A percentile compares a stretch with the other conserved stretches of the same genome.
phyloP scores from a whole-genome alignment of 1,140 invertebrate species.

The Drosophila azteca region DNA sequence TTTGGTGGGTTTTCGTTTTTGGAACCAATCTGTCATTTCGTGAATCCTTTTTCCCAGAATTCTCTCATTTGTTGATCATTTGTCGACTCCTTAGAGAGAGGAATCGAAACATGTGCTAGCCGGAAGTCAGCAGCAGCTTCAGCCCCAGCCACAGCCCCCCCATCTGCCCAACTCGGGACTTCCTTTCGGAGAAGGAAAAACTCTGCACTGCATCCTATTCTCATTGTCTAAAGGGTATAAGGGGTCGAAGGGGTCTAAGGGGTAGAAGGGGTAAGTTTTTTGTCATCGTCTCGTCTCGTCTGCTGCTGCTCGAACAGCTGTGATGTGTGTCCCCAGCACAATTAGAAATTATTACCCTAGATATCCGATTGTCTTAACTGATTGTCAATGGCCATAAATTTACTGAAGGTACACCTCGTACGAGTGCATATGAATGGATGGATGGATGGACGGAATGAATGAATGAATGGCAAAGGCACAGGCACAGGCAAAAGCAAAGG shows the following conservation, averaged over 20 bases:
- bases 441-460: constrained; percentile 11
- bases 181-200: constrained; percentile 62
- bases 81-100: no score
- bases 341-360: constrained; percentile 82
- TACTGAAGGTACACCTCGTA: constrained; percentile 25
- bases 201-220: constrained; percentile 60
- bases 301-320: constrained; percentile 41
- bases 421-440: constrained; percentile 40
- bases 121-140: constrained; percentile 11
- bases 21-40: background rate
- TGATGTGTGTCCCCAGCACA: constrained; percentile 28
- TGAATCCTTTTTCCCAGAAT: constrained; percentile 7
- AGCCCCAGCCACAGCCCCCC: constrained; percentile 12
- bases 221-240: constrained; percentile 10
- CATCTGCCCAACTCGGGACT: constrained; percentile 18
- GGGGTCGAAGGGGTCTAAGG: no score
- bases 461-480: background rate
- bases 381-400: constrained; percentile 79
- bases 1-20: background rate
- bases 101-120: constrained; percentile 35
- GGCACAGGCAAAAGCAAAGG: constrained; percentile 7
- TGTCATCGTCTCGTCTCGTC: no score
- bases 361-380: constrained; percentile 80
- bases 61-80: constrained; percentile 10
- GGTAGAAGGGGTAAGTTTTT: background rate